Conservation (phyloP, 2,113 vertebrate genomes). For the Scomber scombrus region DNA sequence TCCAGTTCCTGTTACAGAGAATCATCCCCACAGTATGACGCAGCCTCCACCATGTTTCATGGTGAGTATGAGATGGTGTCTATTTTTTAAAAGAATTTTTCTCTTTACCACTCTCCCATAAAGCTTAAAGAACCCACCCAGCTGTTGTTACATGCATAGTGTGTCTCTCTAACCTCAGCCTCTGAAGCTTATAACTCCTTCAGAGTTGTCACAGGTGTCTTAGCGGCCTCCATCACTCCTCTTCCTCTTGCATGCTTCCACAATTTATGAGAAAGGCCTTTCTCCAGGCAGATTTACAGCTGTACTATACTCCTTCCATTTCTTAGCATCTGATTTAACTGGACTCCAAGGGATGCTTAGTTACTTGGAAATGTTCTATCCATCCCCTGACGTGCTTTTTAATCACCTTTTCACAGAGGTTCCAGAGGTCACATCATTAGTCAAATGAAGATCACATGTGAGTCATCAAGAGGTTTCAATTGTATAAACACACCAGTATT, state of each 20-base stretch:
- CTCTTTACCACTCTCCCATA: background rate
- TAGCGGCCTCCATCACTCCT: background rate
- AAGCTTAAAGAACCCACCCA: no score
- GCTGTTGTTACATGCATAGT: background rate
- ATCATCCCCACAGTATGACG: no score
- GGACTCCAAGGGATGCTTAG: background rate
- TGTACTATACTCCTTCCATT: background rate
- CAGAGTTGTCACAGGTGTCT: background rate
- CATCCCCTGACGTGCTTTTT: background rate
- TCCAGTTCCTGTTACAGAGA: no score
- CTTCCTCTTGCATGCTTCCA: no score
- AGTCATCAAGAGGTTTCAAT: no score
- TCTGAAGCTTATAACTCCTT: background rate
- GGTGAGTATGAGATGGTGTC: no score
- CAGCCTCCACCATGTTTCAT: no score
- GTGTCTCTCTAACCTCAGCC: no score
- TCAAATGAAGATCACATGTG: no score
- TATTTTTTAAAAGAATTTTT: no score
- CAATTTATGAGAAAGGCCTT: background rate
- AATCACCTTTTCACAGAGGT: background rate
- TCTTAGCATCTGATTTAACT: background rate
- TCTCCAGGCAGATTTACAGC: background rate
- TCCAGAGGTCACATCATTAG: no score
- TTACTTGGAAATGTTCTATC: background rate
- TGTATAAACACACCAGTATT: no score